Conservation (phyloP, 1,140 invertebrate species). For the Asobara japonica region DNA sequence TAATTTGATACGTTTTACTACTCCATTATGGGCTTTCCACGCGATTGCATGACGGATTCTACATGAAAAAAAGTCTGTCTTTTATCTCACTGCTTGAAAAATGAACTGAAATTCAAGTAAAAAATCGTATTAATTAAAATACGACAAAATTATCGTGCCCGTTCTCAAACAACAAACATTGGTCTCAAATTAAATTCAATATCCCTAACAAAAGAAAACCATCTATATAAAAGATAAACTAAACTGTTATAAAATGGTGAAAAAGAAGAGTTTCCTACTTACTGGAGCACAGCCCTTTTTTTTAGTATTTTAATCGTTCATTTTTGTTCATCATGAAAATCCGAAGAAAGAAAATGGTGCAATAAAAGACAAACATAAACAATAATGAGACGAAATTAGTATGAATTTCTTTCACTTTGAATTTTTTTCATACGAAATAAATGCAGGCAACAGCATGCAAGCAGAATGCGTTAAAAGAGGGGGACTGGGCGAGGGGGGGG, state of each 20-base stretch:
- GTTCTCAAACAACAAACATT: slow-evolving; percentile 1
- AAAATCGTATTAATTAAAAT: slow-evolving; percentile 47
- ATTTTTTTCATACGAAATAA: slow-evolving; percentile 42
- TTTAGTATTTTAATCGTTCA: slow-evolving; percentile 53
- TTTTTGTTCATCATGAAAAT: slow-evolving; percentile 71
- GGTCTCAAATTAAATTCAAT: too few relatives aligned
- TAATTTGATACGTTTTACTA: too few relatives aligned
- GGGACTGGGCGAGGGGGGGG: too few relatives aligned
- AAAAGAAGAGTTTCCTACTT: slow-evolving; percentile 72
- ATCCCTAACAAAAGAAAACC: neutral
- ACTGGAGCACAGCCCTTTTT: slow-evolving; percentile 83
- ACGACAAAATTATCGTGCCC: neutral
- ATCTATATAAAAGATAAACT: neutral
- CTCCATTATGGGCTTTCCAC: too few relatives aligned
- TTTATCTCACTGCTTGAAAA: too few relatives aligned
- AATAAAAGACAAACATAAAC: slow-evolving; percentile 78
- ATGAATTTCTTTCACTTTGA: slow-evolving; percentile 43
- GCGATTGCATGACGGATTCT: too few relatives aligned
- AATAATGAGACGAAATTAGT: slow-evolving; percentile 72
- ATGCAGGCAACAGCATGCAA: slow-evolving; percentile 51
- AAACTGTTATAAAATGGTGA: neutral
- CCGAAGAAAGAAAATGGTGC: slow-evolving; percentile 79
- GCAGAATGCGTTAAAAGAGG: slow-evolving; percentile 56
- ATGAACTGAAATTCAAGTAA: neutral
- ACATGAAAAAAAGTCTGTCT: too few relatives aligned